Percentiles rank a stretch among this genome's conserved stretches.
Conservation (phyloP, 2,888 invertebrate genomes). For the Eledone cirrhosa region DNA sequence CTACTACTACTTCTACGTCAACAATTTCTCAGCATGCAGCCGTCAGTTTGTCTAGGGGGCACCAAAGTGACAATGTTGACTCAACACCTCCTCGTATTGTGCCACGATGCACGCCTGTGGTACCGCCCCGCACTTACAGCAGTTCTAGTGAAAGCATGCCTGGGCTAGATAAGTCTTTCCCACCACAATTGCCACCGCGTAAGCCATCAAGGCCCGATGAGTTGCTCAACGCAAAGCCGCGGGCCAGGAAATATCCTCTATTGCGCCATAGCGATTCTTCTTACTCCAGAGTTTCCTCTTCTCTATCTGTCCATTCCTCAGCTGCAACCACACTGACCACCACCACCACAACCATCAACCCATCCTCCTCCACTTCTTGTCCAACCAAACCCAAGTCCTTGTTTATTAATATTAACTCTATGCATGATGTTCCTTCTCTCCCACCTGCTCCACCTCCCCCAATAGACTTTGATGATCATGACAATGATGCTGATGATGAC, state of each 20-base stretch:
- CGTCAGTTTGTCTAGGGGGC: constrained; percentile 34
- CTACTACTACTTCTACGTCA: constrained; percentile 27
- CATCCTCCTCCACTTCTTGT: neutral
- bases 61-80: constrained; percentile 28
- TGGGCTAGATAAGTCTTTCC: neutral
- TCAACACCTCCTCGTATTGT: constrained; percentile 26
- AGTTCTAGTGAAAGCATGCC: constrained; percentile 40
- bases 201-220: constrained; percentile 73
- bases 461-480: constrained; percentile 34
- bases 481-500: constrained; percentile 38
- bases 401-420: neutral
- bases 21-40: constrained; percentile 21
- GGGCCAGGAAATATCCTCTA: constrained; percentile 83
- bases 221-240: constrained; percentile 74
- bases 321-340: neutral
- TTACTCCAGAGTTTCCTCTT: constrained; percentile 29
- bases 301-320: constrained; percentile 23
- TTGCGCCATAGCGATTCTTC: constrained; percentile 65
- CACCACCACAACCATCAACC: neutral
- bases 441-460: constrained; percentile 49
- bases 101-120: constrained; percentile 39
- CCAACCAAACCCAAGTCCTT: neutral
- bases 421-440: constrained; percentile 45
- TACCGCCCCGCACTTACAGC: constrained; percentile 52
- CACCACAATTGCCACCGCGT: constrained; percentile 75